These are phyloP conservation scores for Synaphobranchus kaupii DNA, from an alignment of 2,797 vertebrate species.

Conservation along the genomic window DNA sequence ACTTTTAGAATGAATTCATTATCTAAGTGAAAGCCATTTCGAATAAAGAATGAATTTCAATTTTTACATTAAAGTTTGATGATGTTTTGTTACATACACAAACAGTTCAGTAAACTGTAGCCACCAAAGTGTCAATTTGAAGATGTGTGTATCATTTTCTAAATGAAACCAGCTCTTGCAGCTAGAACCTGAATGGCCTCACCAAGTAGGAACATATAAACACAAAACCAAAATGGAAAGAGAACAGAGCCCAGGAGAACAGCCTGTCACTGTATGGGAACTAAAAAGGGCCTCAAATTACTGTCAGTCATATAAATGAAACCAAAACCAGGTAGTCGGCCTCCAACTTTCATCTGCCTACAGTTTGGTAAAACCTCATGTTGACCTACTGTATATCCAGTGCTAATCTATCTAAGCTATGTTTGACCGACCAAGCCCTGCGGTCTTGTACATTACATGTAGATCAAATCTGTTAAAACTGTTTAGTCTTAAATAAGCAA, in stretches of 20 bases:
- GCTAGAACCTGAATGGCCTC: neutral
- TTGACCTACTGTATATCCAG: neutral
- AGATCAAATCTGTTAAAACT: neutral
- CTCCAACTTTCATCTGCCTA: neutral
- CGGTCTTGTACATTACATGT: neutral
- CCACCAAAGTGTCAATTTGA: neutral
- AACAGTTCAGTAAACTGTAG: neutral
- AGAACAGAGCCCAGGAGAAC: neutral
- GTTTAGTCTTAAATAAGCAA: neutral
- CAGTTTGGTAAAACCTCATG: neutral
- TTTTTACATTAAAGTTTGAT: no score
- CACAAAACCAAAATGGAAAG: neutral
- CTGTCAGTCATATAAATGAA: neutral
- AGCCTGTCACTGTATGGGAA: neutral
- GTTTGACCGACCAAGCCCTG: neutral
- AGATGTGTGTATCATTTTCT: neutral
- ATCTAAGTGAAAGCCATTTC: no score
- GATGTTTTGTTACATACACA: no score
- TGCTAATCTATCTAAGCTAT: neutral
- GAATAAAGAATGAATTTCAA: no score
- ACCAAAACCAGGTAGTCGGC: neutral
- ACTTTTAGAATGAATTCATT: no score
- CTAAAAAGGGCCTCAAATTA: neutral
- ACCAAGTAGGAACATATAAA: neutral
- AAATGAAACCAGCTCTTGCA: neutral